Conservation (phyloP, 2,113 vertebrate species). For the Coturnix japonica region DNA sequence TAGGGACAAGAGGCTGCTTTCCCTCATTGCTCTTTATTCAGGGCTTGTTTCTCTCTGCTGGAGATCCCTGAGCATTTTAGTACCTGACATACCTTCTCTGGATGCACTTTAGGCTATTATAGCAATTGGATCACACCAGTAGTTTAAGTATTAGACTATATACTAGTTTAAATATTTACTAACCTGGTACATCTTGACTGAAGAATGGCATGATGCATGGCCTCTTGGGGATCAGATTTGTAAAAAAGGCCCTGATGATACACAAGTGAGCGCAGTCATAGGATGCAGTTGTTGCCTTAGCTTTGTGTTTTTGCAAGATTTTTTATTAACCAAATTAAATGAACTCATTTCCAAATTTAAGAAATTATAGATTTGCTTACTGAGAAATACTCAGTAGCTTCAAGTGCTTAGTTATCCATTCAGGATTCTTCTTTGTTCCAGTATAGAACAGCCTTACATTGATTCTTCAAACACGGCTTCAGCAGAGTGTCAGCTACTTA, state of each 20-base stretch:
- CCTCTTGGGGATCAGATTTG: not conserved
- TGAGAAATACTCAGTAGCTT: not conserved
- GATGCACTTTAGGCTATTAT: not conserved
- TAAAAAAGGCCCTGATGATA: not conserved
- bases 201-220: rapidly evolving
- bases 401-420: not conserved
- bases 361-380: not conserved
- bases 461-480: not conserved
- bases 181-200: not conserved
- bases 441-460: not conserved
- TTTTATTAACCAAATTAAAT: not conserved
- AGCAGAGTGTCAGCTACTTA: not conserved
- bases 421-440: not conserved
- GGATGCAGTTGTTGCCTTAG: rapidly evolving
- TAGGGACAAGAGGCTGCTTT: not conserved
- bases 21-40: not conserved
- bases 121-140: not conserved
- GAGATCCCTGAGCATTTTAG: not conserved
- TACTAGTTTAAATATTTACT: not conserved
- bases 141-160: not conserved
- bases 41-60: not conserved
- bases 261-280: not conserved
- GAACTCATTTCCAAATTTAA: not conserved
- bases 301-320: not conserved
- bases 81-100: not conserved